Percentiles rank a stretch among this genome's conserved stretches.
These are phyloP conservation scores for Loxodonta africana DNA, from an alignment of 2,113 vertebrate species.

Conservation along the genomic window DNA sequence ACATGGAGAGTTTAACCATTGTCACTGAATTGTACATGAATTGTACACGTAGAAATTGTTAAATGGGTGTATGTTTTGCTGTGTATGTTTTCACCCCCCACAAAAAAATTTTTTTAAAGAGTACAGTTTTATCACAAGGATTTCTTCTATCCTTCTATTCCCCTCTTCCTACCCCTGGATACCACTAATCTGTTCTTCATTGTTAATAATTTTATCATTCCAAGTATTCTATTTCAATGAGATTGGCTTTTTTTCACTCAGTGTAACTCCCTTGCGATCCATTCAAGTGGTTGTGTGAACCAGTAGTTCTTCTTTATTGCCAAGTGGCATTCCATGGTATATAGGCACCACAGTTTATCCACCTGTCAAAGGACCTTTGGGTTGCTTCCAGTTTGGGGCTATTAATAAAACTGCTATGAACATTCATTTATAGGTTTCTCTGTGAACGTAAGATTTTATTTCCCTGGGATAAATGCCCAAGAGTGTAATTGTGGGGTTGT, in stretches of 20 bases:
- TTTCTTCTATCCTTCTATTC: background rate
- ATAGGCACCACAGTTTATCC: background rate
- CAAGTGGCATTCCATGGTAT: background rate
- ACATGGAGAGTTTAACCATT: too few species aligned
- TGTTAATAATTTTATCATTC: slow-evolving; percentile 34
- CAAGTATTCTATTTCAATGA: slow-evolving; percentile 20
- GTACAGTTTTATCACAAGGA: slow-evolving; percentile 1
- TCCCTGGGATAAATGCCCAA: background rate
- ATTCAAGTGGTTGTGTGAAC: slow-evolving; percentile 13
- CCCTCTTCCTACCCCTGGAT: background rate
- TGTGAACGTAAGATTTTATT: slow-evolving; percentile 47
- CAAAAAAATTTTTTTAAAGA: too few species aligned
- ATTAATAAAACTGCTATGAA: slow-evolving; percentile 3
- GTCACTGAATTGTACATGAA: too few species aligned
- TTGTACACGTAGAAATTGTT: too few species aligned
- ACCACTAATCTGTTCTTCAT: background rate
- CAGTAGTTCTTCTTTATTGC: background rate
- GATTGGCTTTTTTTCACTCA: background rate
- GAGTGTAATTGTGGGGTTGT: background rate
- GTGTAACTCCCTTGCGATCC: background rate
- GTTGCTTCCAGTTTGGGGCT: background rate
- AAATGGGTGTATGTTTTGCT: too few species aligned
- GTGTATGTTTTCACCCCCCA: too few species aligned
- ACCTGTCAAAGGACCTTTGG: background rate
- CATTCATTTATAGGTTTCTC: background rate